A percentile compares a stretch with the other conserved stretches of the same genome.
These are phyloP conservation scores for Cyprinodon brontotheroides DNA, from an alignment of 2,113 vertebrate genomes.

Conservation along the genomic window DNA sequence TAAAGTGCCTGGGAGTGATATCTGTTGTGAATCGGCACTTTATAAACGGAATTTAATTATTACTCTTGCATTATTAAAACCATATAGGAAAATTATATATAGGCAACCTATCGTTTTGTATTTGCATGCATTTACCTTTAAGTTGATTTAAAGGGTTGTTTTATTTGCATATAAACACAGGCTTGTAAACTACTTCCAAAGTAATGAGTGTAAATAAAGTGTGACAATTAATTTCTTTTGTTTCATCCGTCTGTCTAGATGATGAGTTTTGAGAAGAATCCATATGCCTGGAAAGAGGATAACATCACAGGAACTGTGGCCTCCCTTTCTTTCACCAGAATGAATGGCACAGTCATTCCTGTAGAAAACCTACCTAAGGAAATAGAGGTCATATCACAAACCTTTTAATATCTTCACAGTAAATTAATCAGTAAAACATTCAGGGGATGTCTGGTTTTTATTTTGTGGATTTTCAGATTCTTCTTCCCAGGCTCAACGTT, in stretches of 20 bases:
- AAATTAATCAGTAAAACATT: background rate
- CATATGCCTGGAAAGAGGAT: conserved; percentile 79
- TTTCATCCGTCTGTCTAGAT: conserved; percentile 75
- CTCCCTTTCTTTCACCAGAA: conserved; percentile 83
- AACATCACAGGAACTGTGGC: conserved; percentile 85
- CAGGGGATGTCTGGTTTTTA: background rate
- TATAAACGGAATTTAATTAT: background rate
- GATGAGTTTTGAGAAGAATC: conserved; percentile 89
- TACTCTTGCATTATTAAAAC: background rate
- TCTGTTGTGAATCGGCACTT: too few relatives aligned
- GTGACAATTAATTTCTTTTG: background rate
- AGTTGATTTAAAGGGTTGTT: background rate
- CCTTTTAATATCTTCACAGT: background rate
- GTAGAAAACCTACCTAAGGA: conserved; percentile 84
- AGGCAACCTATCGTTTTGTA: background rate
- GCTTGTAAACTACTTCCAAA: background rate
- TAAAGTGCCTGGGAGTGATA: too few relatives aligned
- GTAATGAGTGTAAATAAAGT: background rate
- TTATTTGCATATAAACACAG: background rate
- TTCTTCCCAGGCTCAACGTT: conserved; percentile 80
- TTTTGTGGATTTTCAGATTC: conserved; percentile 78
- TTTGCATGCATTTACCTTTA: background rate
- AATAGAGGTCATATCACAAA: conserved; percentile 84
- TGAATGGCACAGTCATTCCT: conserved; percentile 81
- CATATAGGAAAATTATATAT: background rate